Percentiles rank a stretch among this genome's conserved stretches.
Conservation (phyloP, 2,888 invertebrate genomes). For the Serrognathus titanus region DNA sequence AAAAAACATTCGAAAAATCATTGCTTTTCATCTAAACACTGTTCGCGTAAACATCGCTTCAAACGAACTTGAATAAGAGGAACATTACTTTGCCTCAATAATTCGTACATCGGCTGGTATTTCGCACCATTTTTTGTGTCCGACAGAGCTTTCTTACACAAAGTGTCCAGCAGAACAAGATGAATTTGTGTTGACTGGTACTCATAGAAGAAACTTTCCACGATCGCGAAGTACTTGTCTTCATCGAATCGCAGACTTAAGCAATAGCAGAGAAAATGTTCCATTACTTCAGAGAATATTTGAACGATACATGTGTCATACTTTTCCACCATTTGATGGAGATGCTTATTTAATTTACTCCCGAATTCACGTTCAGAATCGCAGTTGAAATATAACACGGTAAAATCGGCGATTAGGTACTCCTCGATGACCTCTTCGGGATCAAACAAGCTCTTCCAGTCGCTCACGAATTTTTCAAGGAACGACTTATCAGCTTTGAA, state of each 20-base stretch:
- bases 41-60: no score
- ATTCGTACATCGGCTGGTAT: no score
- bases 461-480: constrained; percentile 1
- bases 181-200: no score
- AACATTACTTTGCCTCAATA: no score
- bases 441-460: not conserved
- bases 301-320: not conserved
- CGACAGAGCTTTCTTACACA: no score
- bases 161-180: no score
- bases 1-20: no score
- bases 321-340: not conserved
- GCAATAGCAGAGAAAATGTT: not conserved
- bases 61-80: no score
- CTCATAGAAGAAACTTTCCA: not conserved
- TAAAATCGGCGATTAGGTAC: not conserved
- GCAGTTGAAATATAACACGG: not conserved
- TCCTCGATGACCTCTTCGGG: not conserved
- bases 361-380: constrained; percentile 4
- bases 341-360: not conserved
- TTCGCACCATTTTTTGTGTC: no score
- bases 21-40: no score
- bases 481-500: not conserved
- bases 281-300: not conserved
- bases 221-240: not conserved
- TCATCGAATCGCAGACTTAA: not conserved